A percentile compares a stretch with the other conserved stretches of the same genome.
Evolutionary conservation across 2,888 invertebrate species (phyloP).

Genomic region (Chirona hameri): DNA sequence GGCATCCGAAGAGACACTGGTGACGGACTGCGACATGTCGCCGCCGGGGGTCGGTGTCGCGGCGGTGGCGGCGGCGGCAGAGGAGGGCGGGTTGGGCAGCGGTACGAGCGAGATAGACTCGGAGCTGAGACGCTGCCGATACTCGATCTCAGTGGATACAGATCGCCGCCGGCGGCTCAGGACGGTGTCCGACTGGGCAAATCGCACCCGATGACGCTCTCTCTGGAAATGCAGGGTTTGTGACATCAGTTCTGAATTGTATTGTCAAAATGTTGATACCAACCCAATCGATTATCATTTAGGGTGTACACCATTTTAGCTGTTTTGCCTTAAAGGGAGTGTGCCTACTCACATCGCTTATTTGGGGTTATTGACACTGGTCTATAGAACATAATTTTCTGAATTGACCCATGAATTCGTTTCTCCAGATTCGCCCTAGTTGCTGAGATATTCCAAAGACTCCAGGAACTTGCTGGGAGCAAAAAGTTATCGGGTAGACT

Average conservation of each 20-base stretch:
- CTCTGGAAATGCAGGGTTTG: not conserved
- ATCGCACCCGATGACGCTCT: conserved; percentile 48
- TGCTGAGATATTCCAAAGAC: no score
- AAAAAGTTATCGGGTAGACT: no score
- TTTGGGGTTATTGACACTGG: no score
- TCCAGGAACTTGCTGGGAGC: no score
- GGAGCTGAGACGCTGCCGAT: conserved; percentile 53
- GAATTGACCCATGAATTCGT: no score
- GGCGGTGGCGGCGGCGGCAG: conserved; percentile 27
- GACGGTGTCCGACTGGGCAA: conserved; percentile 52
- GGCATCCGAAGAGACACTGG: not conserved
- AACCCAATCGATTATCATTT: not conserved
- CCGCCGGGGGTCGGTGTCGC: conserved; percentile 41
- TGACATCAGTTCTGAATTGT: not conserved
- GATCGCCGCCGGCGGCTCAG: conserved; percentile 52
- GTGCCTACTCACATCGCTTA: no score
- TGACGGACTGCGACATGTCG: not conserved
- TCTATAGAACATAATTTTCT: no score
- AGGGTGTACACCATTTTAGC: not conserved
- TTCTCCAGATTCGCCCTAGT: no score
- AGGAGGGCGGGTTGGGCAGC: conserved; percentile 52
- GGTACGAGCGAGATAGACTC: conserved; percentile 55
- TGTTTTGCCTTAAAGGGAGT: not conserved
- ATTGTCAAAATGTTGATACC: no score
- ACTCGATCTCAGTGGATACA: conserved; percentile 51